phyloP scores from a whole-genome alignment of 2,113 vertebrate genomes.

The Tapirus terrestris region DNA sequence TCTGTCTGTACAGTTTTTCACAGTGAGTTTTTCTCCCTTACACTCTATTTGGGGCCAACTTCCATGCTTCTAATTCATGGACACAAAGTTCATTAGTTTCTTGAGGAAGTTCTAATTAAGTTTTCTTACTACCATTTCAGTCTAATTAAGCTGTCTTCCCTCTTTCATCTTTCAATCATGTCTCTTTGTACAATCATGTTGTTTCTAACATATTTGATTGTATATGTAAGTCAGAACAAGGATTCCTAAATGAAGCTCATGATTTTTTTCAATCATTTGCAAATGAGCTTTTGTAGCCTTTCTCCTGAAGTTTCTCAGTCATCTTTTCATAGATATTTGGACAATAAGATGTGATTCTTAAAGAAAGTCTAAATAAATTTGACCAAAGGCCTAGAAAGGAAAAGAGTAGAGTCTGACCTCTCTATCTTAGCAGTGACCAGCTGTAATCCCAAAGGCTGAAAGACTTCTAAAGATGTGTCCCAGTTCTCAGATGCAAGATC shows the following conservation, averaged over 20 bases:
- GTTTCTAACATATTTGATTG: not conserved
- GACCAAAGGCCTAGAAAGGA: not conserved
- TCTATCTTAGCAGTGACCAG: no score
- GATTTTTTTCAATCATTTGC: not conserved
- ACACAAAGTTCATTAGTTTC: not conserved
- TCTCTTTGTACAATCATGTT: not conserved
- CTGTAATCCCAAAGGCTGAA: no score
- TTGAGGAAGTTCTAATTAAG: not conserved
- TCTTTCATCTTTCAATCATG: not conserved
- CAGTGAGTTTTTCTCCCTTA: not conserved
- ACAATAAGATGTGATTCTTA: not conserved
- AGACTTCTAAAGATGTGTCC: no score
- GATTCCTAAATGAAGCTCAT: not conserved
- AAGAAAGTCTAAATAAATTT: not conserved
- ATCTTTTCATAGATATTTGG: not conserved
- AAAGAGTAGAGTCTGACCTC: not conserved
- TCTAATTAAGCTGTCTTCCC: not conserved
- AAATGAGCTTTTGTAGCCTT: not conserved
- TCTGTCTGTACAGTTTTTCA: not conserved
- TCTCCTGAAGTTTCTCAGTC: not conserved
- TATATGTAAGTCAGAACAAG: not conserved
- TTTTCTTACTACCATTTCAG: not conserved
- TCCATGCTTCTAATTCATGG: not conserved
- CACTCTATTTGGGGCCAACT: not conserved
- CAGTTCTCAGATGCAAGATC: no score